Evolutionary conservation across 92 coral and sea anemone genomes (phyloP).

Genomic region (Phymanthus crucifer): DNA sequence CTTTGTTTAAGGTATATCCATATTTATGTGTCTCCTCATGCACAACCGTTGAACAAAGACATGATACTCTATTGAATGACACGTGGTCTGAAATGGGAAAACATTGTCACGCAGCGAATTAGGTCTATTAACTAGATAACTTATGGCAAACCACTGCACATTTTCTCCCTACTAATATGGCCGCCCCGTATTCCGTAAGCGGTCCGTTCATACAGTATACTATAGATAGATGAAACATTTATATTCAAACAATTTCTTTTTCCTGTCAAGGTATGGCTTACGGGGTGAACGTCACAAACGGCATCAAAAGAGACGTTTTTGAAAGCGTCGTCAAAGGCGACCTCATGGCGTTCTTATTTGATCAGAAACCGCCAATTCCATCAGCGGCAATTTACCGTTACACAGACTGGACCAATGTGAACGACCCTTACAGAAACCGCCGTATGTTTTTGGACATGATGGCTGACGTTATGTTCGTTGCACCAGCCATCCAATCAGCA

Average conservation of each 20-base stretch:
- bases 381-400: conserved; percentile 22
- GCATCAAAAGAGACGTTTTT: background rate
- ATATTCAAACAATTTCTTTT: background rate
- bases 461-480: background rate
- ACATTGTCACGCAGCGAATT: too few species aligned
- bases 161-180: too few species aligned
- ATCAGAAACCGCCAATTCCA: background rate
- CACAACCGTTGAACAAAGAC: too few species aligned
- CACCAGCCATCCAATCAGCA: background rate
- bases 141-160: too few species aligned
- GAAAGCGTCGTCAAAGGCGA: background rate
- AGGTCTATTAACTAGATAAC: too few species aligned
- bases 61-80: too few species aligned
- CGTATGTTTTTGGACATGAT: conserved; percentile 18
- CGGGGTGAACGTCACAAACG: background rate
- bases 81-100: too few species aligned
- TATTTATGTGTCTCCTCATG: too few species aligned
- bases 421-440: conserved; percentile 17
- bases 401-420: conserved; percentile 24
- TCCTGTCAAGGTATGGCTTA: background rate
- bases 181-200: too few species aligned
- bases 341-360: background rate
- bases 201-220: background rate
- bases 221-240: too few species aligned
- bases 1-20: too few species aligned